Evolutionary conservation across 2,888 invertebrate species (phyloP).

Genomic region (Caenorhabditis afra): DNA sequence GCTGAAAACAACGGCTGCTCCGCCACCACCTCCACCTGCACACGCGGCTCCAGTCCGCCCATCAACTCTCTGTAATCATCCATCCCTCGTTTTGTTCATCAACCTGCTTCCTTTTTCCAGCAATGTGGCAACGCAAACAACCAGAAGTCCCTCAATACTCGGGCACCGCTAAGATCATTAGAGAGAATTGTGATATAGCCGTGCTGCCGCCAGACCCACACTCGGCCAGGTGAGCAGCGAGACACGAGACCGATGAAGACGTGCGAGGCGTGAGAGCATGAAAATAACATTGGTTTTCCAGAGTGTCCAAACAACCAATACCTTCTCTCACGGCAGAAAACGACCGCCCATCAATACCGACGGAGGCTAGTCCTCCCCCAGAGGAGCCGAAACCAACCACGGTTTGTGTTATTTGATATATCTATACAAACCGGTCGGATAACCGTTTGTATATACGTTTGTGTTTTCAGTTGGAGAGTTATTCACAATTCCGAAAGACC

Average conservation of each 20-base stretch:
- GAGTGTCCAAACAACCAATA: conserved; percentile 56
- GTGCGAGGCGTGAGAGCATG: conserved; percentile 7
- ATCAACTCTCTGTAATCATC: conserved; percentile 42
- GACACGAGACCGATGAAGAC: conserved; percentile 1
- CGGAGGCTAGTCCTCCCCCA: conserved; percentile 59
- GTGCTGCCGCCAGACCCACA: conserved; percentile 56
- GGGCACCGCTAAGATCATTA: conserved; percentile 49
- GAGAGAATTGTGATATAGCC: conserved; percentile 50
- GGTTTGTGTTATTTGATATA: conserved; percentile 49
- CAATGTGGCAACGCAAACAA: conserved; percentile 53
- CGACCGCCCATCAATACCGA: conserved; percentile 25
- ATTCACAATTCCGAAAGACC: conserved; percentile 45
- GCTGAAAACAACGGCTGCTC: conserved; percentile 28
- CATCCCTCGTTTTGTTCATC: not conserved
- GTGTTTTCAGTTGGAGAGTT: conserved; percentile 39
- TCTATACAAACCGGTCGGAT: not conserved
- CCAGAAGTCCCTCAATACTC: conserved; percentile 47
- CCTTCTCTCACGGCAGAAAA: conserved; percentile 34
- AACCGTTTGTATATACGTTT: not conserved
- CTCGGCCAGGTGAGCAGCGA: conserved; percentile 51
- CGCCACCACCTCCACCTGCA: conserved; percentile 31
- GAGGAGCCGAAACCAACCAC: conserved; percentile 59
- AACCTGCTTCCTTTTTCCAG: conserved; percentile 19
- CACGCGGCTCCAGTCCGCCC: conserved; percentile 48
- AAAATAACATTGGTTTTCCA: conserved; percentile 33